These are phyloP conservation scores for Nipponacmea schrenckii DNA, from an alignment of 2,888 invertebrate genomes.

Conservation along the genomic window DNA sequence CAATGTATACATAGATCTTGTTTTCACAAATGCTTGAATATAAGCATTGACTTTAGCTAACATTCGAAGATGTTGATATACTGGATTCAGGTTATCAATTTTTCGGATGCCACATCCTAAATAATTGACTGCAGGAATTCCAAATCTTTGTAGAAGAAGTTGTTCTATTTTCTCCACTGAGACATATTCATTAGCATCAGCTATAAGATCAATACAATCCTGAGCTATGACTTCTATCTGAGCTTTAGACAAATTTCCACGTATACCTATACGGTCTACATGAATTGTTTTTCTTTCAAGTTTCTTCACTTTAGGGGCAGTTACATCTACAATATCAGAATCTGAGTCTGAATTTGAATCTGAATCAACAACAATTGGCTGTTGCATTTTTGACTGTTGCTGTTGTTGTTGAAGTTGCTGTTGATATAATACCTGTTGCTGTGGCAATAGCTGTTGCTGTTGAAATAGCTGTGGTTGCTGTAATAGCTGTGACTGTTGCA, in stretches of 20 bases:
- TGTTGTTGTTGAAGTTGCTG: too few relatives aligned
- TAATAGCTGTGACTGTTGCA: too few relatives aligned
- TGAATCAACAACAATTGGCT: not conserved
- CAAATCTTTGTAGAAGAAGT: conserved; percentile 47
- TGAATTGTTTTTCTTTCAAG: not conserved
- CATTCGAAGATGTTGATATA: conserved; percentile 50
- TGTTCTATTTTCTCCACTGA: conserved; percentile 51
- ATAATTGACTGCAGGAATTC: conserved; percentile 23
- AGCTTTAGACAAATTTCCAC: not conserved
- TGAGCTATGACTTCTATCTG: conserved; percentile 51
- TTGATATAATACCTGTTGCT: too few relatives aligned
- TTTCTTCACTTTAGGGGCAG: not conserved
- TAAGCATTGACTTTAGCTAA: conserved; percentile 53
- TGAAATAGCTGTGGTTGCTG: too few relatives aligned
- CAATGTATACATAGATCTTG: conserved; percentile 56
- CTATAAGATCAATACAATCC: conserved; percentile 58
- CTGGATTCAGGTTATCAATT: conserved; percentile 40
- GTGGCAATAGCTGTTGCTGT: too few relatives aligned
- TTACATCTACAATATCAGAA: not conserved
- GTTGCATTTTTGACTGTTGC: not conserved
- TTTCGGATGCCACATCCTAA: conserved; percentile 30
- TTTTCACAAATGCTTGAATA: conserved; percentile 57
- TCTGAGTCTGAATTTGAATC: not conserved
- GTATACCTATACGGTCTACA: not conserved
- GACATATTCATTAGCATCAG: conserved; percentile 57